Base-by-base conservation (phyloP, 92 coral and sea anemone species). In the Phenganax stokvisi region DNA sequence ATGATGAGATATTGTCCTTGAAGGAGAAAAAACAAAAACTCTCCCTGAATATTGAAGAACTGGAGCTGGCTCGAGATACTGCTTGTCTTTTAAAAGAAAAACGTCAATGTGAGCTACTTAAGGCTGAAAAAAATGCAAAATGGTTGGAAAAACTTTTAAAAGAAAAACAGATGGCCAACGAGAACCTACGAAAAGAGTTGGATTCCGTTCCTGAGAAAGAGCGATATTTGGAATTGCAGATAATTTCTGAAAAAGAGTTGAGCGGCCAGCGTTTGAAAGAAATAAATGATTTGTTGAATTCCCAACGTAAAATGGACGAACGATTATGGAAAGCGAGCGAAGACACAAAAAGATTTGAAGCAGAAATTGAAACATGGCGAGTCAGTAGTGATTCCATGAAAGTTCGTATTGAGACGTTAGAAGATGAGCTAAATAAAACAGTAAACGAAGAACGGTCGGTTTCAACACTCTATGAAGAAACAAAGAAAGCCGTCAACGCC, bases 61-160 rank as follows among this genome's bases (percentile, higher is more conserved):
- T 79, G 51, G 83, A 79, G 11, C 83, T 79, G n/a, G 83, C 83
- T 29, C 83, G 83, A 1, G 83, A 79, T 30, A 79, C 83, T 9
- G 83, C 83, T 9, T 63, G 83, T 15, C 73, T 62, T 63, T 25
- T 79, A 29, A 79, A 79, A 54, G 83, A 79, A 56, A 79, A 79
- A 64, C 67, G 83, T 62, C 83, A 79, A 0, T 62, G 51, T 79
- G 83, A 79, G 30, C 56, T 79, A 52, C 83, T 79, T 10, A 64
- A 79, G 54, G 6, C 74, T 9, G 83, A 79, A 73, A 79, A 64
- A 73, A 44, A 47, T 79, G 74, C 52, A 59, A 72, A 79, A 64
- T 51, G 83, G 6, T 79, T 79, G 74, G 83, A 79, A 54, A 79
- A 56, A 54, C 67, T 44, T 51, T 20, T 79, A 16, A 79, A 53